Base-by-base conservation (phyloP, 2,888 invertebrate species). In the Pocota personata region DNA sequence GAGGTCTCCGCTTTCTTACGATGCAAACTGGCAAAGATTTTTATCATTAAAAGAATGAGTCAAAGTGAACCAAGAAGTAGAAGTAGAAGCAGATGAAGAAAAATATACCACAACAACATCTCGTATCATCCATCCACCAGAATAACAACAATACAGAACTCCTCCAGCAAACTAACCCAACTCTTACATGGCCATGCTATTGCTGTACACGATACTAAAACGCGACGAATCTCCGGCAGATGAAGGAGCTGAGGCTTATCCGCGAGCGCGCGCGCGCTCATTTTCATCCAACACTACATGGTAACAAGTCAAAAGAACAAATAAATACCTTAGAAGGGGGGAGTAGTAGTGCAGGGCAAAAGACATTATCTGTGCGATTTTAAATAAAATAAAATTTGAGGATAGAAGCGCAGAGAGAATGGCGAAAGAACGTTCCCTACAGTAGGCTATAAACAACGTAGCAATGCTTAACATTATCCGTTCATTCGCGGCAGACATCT, bases 41-140 rank as follows among this genome's bases (percentile, higher is more conserved):
- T 72, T 86, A 86, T 86, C 86, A 77, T 73, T 50, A 66, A 82
- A 66, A 37, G 72, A 86, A 77, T 86, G 72, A 86, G 52, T 77
- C 76, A 86, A 80, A 76, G 66, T 35, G 40, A 64, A 32, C 37
- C 48, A 21, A 48, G 43, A 24, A 57, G 43, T n/a, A 32, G 16
- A 46, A 64, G 40, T 10, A 35, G 32, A 30, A 10, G 43, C 10
- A 50, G 19, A 52, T 24, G n/a, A 78, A 50, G 7, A 55, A 4
- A 67, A 72, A 73, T 69, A 69, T 60, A 76, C 48, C 52, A 72
- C 62, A 60, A 24, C 58, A 66, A 57, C 46, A 60, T 14, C 52
- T 60, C 66, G 57, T 64, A 76, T 76, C 76, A 67, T 57, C 57
- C 60, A 55, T 16, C 60, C 46, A 27, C 21, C n/a, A 14, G 8